Evolutionary conservation across 2,888 invertebrate species (phyloP), one percentile per base, ranked within the genome.

Genomic region (Andrena dorsata): DNA sequence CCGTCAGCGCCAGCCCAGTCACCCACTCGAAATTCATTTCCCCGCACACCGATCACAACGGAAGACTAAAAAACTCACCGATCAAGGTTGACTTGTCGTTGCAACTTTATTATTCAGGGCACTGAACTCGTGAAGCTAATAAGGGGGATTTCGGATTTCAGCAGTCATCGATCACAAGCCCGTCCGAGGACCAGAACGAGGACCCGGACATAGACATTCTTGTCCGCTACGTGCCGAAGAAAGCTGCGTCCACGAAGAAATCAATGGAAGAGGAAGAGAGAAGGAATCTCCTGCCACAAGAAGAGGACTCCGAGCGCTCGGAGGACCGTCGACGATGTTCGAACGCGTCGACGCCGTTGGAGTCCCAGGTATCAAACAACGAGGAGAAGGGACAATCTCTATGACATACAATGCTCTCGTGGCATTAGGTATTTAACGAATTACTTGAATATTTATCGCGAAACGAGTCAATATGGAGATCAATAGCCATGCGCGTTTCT

Each of bases 241-340:
- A 87, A 60, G 80, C 90, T 6, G 83, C 91, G 60, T 83, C 90
- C 5, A 75, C 72, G 5, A 90, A 88, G 49, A 91, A 87, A 41
- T 81, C 86, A 35, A 65, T 84, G 2, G 90, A 89, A 13, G 92
- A 93, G 13, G 92, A 93, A 63, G 94, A 94, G 75, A 90, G 87
- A 76, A 89, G 91, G 70, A 93, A 91, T 85, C 89, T 93, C 70
- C 86, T 93, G 76, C 73, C 90, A 10, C 90, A 88, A 64, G 90
- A 90, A 76, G 90, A 91, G 69, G 89, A 88, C 68, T 93, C 93
- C 92, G 93, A 93, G 93, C 93, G 90, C 83, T 89, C 90, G 78
- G 88, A 88, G 85, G 92, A 91, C 47, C 88, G 92, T 90, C 92
- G 92, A 81, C 86, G 76, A 73, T 68, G 78, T 49, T 81, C 77